Conservation (phyloP, 2,888 invertebrate species). For the Nomada hirtipes region DNA sequence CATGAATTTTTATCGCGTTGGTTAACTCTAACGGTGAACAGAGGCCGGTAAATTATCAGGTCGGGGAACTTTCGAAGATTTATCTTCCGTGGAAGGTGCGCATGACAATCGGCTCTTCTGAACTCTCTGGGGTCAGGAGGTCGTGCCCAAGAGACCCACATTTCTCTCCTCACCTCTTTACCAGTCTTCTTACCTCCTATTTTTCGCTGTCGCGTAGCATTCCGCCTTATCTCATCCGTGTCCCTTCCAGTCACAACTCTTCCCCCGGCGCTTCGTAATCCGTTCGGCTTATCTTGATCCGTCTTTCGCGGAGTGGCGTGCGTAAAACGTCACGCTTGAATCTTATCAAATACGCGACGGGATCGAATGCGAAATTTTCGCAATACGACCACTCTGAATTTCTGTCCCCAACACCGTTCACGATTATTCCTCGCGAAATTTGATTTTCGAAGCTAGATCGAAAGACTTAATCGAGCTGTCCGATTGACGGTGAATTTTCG, state of each 20-base stretch:
- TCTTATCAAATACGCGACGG: constrained; percentile 30
- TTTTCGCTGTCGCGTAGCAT: constrained; percentile 6
- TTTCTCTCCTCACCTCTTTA: constrained; percentile 56
- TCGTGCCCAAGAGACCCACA: constrained; percentile 65
- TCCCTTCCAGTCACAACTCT: constrained; percentile 4
- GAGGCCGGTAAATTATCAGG: constrained; percentile 56
- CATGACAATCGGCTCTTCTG: constrained; percentile 47
- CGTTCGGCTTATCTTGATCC: constrained; percentile 28
- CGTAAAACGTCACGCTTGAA: neutral
- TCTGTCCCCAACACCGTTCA: too few species aligned
- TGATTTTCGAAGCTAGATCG: neutral
- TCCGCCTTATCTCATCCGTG: constrained; percentile 30
- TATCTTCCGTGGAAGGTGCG: constrained; percentile 41
- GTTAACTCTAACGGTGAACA: constrained; percentile 43
- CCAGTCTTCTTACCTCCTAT: constrained; percentile 30
- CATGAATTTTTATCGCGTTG: neutral
- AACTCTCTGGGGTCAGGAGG: constrained; percentile 59
- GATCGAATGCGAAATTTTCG: constrained; percentile 24
- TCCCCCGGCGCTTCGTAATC: constrained; percentile 9
- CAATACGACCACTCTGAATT: neutral
- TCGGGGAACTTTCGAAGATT: constrained; percentile 41
- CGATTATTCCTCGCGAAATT: neutral
- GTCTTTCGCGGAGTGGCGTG: neutral
- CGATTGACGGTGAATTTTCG: neutral
- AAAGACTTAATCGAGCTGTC: neutral